Percentiles rank a stretch among this genome's conserved stretches.
These are phyloP conservation scores for Xestia sexstrigata DNA, from an alignment of 2,888 invertebrate genomes.

Conservation along the genomic window DNA sequence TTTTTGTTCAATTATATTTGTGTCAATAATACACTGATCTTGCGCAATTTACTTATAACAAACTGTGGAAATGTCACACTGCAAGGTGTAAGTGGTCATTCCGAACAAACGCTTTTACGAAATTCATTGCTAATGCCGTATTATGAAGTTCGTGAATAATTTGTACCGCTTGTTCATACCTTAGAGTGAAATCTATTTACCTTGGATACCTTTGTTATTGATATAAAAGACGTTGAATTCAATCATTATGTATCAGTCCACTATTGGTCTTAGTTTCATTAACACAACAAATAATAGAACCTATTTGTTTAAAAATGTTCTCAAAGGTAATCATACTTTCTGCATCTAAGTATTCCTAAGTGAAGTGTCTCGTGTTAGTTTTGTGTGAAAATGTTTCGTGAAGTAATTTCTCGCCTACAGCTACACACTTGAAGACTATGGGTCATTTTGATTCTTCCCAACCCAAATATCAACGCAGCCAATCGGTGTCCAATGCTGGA, in stretches of 20 bases:
- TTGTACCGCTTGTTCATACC: conserved; percentile 73
- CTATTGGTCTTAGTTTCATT: conserved; percentile 73
- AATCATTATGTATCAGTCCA: conserved; percentile 81
- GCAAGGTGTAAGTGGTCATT: conserved; percentile 70
- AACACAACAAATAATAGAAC: conserved; percentile 69
- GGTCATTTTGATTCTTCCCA: neutral
- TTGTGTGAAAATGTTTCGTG: conserved; percentile 27
- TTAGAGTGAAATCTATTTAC: conserved; percentile 86
- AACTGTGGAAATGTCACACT: conserved; percentile 78
- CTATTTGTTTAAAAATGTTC: conserved; percentile 76
- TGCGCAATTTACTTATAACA: conserved; percentile 73
- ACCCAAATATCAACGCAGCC: neutral
- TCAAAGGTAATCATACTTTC: conserved; percentile 78
- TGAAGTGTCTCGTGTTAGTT: conserved; percentile 48
- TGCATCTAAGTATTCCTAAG: conserved; percentile 12
- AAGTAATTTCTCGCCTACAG: conserved; percentile 3
- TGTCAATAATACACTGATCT: conserved; percentile 73
- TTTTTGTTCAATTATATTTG: conserved; percentile 73
- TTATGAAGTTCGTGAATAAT: conserved; percentile 76
- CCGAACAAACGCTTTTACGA: conserved; percentile 77
- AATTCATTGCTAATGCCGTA: conserved; percentile 78
- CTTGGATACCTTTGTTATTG: conserved; percentile 83
- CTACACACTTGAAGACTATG: neutral
- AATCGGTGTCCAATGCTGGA: neutral
- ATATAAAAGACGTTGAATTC: conserved; percentile 85